Base-by-base conservation (phyloP, 2,113 vertebrate species). In the Lophotis ruficrista region DNA sequence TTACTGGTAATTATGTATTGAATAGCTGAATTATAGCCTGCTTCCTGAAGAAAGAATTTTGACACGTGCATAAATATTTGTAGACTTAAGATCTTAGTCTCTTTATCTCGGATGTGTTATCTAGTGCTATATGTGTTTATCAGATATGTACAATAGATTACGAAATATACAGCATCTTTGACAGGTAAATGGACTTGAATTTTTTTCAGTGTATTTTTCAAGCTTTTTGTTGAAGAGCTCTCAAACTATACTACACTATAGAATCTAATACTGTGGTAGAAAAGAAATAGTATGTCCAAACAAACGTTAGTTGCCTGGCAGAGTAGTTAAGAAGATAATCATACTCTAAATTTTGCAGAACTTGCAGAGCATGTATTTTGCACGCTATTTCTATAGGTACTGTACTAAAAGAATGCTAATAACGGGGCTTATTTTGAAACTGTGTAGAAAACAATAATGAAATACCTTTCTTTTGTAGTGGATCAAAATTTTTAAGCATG, bases 401-500 rank as follows among this genome's bases (percentile, higher is more conserved):
- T 72, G 6, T 56, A 14, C 28, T 79, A 45, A 65, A 79, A 73
- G 12, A 71, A 14, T 57, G 16, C 21, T 81, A 47, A 4, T 43
- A n/a, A 30, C 45, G 12, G 12, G 4, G 3, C 69, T 93, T 85
- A 8, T 79, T 94, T 70, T 87, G 27, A 93, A 90, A 90, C 14
- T 41, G 9, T 54, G 19, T 15, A 68, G 25, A 87, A 78, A 87
- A 53, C 37, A 0, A 33, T 95, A 69, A 96, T 91, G 38, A 75
- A 85, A 80, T 87, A 38, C 25, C 70, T 97, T 97, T 98, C 71
- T 89, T 95, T 98, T 98, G 48, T 89, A 99, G 99, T 99, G 99
- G 99, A 99, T 99, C 97, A 99, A 98, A 98, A 98, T 99, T 97
- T 96, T 99, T 81, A 99, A 99, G 94, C 99, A 99, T 97, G 98